Base-by-base conservation (phyloP, 2,888 invertebrate species). In the Pheosia tremula region DNA sequence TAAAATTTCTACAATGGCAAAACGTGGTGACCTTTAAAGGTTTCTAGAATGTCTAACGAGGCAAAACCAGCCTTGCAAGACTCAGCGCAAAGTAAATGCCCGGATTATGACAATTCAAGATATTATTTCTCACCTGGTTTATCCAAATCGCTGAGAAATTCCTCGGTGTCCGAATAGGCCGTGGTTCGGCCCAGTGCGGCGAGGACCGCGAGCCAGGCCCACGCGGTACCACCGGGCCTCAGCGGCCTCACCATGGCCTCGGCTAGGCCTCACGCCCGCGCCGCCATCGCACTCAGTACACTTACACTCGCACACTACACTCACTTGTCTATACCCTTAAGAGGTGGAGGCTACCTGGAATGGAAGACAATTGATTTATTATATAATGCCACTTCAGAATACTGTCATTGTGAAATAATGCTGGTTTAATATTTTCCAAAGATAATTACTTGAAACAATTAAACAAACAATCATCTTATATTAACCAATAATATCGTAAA, bases 101-200 rank as follows among this genome's bases (percentile, higher is more conserved):
- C 24, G 24, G 24, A 24, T 24, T 24, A 24, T 47, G 47, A 47
- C 9, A 43, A 43, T 11, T 47, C 45, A 11, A 11, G 45, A n/a
- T 11, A 41, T 2, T 24, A 24, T 24, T 24, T n/a, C 88, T 88
- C 73, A 95, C 95, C 95, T 93, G 95, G 95, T 79, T 94, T 95
- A 87, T 95, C 95, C 71, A 95, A 87, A 83, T 95, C 95, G 82
- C 95, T 95, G 50, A 95, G 90, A 72, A 94, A 94, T 66, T 95
- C 94, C 76, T 92, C 94, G 6, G 95, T 95, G 78, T 95, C 95
- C 7, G 94, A 91, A 74, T 95, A 94, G 39, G 91, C 92, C 69
- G 92, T 82, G 71, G 90, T 85, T 59, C 86, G 87, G 71, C 91
- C 93, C 60, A 89, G 76, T 54, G 93, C 90, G 66, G 89, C 88